Percentiles rank a stretch among this genome's conserved stretches.
These are phyloP conservation scores for Mandrillus leucophaeus DNA, from an alignment of 2,113 vertebrate genomes.

Conservation along the genomic window DNA sequence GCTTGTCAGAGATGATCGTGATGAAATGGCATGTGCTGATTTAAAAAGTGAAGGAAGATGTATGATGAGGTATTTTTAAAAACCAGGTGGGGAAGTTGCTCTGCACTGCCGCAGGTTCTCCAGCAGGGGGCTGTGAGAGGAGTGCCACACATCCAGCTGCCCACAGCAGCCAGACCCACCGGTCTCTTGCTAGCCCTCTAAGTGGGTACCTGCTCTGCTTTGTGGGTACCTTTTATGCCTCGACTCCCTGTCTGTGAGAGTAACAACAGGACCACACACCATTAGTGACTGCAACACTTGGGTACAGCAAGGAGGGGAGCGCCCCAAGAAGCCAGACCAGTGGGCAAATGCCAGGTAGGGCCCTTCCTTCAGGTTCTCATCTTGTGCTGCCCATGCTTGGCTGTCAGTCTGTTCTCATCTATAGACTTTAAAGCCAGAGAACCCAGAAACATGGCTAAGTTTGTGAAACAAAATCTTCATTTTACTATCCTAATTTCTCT, in stretches of 20 bases:
- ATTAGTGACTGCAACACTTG: background rate
- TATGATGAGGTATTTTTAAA: background rate
- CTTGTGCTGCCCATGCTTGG: fast-evolving
- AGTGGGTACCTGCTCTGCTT: background rate
- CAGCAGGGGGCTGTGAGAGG: background rate
- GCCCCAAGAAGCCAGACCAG: background rate
- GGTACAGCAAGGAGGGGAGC: background rate
- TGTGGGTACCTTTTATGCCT: background rate
- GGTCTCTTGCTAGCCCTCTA: background rate
- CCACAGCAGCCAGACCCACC: background rate
- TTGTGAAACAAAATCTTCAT: background rate
- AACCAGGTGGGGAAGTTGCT: background rate
- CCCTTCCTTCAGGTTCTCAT: background rate
- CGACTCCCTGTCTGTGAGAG: background rate
- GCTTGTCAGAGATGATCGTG: background rate
- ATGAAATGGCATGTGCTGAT: background rate
- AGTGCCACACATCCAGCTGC: too few species aligned
- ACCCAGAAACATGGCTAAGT: background rate
- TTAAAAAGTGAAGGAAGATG: background rate
- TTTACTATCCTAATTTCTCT: background rate
- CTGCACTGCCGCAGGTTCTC: background rate
- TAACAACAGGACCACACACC: background rate
- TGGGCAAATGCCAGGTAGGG: background rate
- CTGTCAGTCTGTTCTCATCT: background rate
- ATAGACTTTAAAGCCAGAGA: background rate